A percentile compares a stretch with the other conserved stretches of the same genome.
These are phyloP conservation scores for Nudaria mundana DNA, from an alignment of 2,888 invertebrate species.

Conservation along the genomic window DNA sequence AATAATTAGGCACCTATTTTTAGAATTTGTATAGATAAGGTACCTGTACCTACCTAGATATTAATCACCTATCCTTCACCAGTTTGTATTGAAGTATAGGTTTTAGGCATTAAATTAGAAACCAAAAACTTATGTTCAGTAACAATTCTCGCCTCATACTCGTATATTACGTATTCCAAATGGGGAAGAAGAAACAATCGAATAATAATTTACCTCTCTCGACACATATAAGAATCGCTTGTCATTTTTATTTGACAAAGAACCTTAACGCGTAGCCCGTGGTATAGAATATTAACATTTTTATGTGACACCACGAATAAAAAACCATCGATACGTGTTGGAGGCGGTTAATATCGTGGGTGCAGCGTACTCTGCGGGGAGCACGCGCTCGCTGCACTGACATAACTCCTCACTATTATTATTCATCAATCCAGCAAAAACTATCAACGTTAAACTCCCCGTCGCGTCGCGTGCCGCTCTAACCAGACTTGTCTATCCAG, in stretches of 20 bases:
- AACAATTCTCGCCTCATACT: too few species aligned
- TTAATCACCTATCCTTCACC: too few species aligned
- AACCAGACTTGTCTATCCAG: constrained; percentile 53
- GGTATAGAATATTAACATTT: constrained; percentile 19
- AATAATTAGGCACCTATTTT: too few species aligned
- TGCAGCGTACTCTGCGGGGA: constrained; percentile 42
- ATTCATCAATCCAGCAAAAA: constrained; percentile 66
- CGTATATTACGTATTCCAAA: constrained; percentile 22
- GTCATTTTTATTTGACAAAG: constrained; percentile 33
- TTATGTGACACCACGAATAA: constrained; percentile 68
- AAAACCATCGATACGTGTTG: constrained; percentile 64
- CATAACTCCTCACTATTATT: constrained; percentile 70
- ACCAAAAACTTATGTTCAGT: background rate
- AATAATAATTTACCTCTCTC: constrained; percentile 25
- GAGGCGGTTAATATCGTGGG: constrained; percentile 57
- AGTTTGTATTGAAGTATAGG: too few species aligned
- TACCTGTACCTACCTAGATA: too few species aligned
- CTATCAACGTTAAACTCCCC: constrained; percentile 59
- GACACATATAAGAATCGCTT: constrained; percentile 34
- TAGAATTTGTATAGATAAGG: too few species aligned
- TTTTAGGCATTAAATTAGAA: too few species aligned
- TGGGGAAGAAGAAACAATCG: constrained; percentile 24
- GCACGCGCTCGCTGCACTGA: constrained; percentile 46
- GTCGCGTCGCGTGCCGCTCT: constrained; percentile 70
- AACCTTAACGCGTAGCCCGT: constrained; percentile 25